Evolutionary conservation across 2,797 vertebrate species (phyloP), one percentile per base, ranked within the genome.

Genomic region (Bovichtus diacanthus): DNA sequence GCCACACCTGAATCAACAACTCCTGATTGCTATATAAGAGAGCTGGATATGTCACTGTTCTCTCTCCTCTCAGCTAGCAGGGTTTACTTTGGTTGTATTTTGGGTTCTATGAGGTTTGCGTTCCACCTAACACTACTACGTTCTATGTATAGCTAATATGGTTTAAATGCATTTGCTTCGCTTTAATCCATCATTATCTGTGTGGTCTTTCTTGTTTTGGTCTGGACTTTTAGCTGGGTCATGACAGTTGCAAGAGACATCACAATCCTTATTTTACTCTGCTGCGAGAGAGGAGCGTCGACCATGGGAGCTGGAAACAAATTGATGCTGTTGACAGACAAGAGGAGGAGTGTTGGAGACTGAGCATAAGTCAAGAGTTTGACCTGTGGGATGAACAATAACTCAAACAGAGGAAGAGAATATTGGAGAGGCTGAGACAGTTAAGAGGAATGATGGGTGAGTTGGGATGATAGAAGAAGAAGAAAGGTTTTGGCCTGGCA

Each of bases 401-500:
- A 63, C 23, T 84, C 74, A 64, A 55, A 70, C 74, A 44, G 68
- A 83, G 77, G 67, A 78, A 56, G 41, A 59, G 64, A 31, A 15
- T 16, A 4, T 25, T 74, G 74, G 76, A 75, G 61, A 50, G 70
- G 61, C 69, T 47, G 61, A 73, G 82, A 84, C 78, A 83, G 80
- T 60, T 34, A 1, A 64, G 63, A 83, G 55, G 58, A 76, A 77
- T 79, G 75, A 86, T 80, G 72, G 70, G 75, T 72, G 81, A 80
- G 56, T 9, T 51, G 65, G 49, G 73, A 85, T 80, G 76, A 78
- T 73, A 73, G 80, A 55, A 74, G 78, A 92, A 84, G 85, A 92
- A 84, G 85, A 87, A 91, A 90, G 83, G 87, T 87, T 83, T 62
- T 91, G 90, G 92, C 87, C 84, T 61, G 67, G 82, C 85, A 91